A percentile compares a stretch with the other conserved stretches of the same genome.
phyloP scores from a whole-genome alignment of 2,888 invertebrate genomes.

The Nephrotoma flavescens region DNA sequence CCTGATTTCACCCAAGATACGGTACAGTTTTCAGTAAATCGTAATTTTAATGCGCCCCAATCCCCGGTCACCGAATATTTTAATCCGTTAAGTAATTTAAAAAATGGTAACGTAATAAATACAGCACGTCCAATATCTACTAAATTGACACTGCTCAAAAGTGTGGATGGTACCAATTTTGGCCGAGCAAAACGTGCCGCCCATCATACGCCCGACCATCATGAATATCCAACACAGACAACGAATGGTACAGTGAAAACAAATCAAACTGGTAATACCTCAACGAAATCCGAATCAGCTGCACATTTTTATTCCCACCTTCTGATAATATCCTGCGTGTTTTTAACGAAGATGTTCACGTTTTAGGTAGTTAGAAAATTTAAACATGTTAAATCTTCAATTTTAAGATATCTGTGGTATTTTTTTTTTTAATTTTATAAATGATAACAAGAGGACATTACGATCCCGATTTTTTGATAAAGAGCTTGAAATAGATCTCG shows the following conservation, averaged over 20 bases:
- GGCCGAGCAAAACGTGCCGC: slow-evolving; percentile 20
- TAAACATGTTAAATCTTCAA: neutral
- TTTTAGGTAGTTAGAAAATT: neutral
- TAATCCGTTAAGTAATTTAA: slow-evolving; percentile 13
- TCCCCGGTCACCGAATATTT: slow-evolving; percentile 20
- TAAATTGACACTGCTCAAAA: slow-evolving; percentile 26
- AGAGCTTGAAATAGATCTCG: neutral
- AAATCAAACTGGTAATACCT: neutral
- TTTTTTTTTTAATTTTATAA: neutral
- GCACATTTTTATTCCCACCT: neutral
- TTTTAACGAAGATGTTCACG: neutral
- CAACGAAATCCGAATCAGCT: neutral
- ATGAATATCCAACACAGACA: neutral
- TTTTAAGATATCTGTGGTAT: neutral
- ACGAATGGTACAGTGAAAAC: neutral
- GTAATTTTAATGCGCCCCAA: slow-evolving; percentile 19
- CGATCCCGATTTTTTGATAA: neutral
- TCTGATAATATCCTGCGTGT: neutral
- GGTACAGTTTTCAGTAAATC: slow-evolving; percentile 9
- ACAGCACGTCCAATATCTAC: slow-evolving; percentile 22
- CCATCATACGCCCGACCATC: slow-evolving; percentile 23
- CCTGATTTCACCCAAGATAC: slow-evolving; percentile 26
- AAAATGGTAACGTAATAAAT: slow-evolving; percentile 9
- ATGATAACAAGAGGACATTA: neutral
- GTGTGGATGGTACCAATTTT: neutral